Evolutionary conservation across 1,140 invertebrate species (phyloP).

Genomic region (Aphis craccivora): DNA sequence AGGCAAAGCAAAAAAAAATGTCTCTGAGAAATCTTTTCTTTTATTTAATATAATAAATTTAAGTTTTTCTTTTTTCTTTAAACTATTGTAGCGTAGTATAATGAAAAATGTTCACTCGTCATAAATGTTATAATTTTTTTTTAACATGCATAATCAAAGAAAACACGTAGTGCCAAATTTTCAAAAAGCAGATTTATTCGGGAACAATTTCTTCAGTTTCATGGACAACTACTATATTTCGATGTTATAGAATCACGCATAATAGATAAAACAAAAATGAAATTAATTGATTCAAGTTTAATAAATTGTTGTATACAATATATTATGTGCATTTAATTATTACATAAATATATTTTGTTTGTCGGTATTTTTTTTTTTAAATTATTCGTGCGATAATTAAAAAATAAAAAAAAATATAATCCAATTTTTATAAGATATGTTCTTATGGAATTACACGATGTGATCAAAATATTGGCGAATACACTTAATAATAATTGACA

Average conservation of each 20-base stretch:
- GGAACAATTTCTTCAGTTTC: not conserved
- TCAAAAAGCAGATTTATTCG: not conserved
- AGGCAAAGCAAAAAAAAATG: constrained; percentile 16
- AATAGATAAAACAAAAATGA: not conserved
- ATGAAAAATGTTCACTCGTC: not conserved
- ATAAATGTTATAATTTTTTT: not conserved
- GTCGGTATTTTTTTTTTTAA: not conserved
- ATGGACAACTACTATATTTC: not conserved
- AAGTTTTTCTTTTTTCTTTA: not conserved
- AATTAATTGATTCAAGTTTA: not conserved
- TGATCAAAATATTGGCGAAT: not conserved
- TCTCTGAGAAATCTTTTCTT: not conserved
- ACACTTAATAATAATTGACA: not conserved
- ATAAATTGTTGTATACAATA: not conserved
- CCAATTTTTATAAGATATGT: not conserved
- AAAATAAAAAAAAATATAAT: not conserved
- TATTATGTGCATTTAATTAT: not conserved
- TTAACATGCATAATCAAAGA: not conserved
- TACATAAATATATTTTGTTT: not conserved
- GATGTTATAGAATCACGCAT: not conserved
- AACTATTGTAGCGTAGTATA: not conserved
- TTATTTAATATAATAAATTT: not conserved
- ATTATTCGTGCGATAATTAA: not conserved
- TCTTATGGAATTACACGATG: no score
- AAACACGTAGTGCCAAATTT: not conserved